Percentiles rank a stretch among this genome's conserved stretches.
Conservation (phyloP, 2,113 vertebrate genomes). For the Coptodon rendalli region DNA sequence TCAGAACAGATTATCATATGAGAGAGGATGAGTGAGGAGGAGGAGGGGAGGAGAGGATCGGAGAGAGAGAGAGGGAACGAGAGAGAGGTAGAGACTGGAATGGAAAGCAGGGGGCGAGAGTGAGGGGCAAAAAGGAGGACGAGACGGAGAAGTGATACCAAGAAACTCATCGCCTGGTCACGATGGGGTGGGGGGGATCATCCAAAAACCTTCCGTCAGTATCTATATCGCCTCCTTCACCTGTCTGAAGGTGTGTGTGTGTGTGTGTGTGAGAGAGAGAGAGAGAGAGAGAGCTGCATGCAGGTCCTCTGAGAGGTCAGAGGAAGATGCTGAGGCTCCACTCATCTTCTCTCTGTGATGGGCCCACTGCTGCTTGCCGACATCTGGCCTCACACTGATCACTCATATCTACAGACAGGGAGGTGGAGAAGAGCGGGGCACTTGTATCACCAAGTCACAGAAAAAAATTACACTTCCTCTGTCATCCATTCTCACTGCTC, state of each 20-base stretch:
- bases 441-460: slow-evolving; percentile 33
- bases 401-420: slow-evolving; percentile 53
- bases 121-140: slow-evolving; percentile 24
- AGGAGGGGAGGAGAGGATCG: slow-evolving; percentile 21
- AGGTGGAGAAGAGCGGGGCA: slow-evolving; percentile 21
- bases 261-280: neutral
- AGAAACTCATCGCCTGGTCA: slow-evolving; percentile 54
- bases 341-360: slow-evolving; percentile 49
- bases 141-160: slow-evolving; percentile 22
- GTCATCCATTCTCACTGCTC: neutral
- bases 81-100: slow-evolving; percentile 21
- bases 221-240: slow-evolving; percentile 54
- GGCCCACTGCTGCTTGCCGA: slow-evolving; percentile 55
- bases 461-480: slow-evolving; percentile 26
- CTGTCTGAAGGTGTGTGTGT: slow-evolving; percentile 39
- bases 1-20: slow-evolving; percentile 77
- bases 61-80: neutral
- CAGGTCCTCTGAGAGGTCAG: slow-evolving; percentile 59
- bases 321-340: slow-evolving; percentile 51
- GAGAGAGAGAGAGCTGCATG: neutral
- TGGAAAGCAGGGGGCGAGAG: slow-evolving; percentile 41
- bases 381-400: slow-evolving; percentile 68
- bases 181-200: slow-evolving; percentile 58
- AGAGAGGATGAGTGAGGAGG: slow-evolving; percentile 64
- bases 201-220: slow-evolving; percentile 51